Evolutionary conservation across 2,113 vertebrate species (phyloP).

Genomic region (Ochotona princeps): DNA sequence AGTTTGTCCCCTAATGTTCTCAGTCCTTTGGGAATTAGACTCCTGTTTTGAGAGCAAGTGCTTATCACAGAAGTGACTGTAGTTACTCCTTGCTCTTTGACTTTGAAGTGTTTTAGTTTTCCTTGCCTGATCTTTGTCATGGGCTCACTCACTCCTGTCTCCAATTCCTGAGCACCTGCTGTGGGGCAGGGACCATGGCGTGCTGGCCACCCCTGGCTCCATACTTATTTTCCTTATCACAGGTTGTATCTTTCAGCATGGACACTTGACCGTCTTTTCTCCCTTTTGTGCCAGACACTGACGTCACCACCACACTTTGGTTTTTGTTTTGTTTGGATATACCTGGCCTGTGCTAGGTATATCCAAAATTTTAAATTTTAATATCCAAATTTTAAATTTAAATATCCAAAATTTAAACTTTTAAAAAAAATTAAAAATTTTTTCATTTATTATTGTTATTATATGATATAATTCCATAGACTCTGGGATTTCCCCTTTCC

Average conservation of each 20-base stretch:
- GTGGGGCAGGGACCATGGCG: accelerated
- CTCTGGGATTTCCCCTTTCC: no score
- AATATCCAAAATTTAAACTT: no score
- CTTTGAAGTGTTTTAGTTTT: background rate
- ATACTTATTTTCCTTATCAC: background rate
- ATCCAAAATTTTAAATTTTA: no score
- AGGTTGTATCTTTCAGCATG: background rate
- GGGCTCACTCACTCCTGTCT: background rate
- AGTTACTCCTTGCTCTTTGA: background rate
- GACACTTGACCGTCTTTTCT: background rate
- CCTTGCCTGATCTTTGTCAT: background rate
- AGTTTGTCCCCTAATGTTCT: background rate
- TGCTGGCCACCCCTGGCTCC: background rate
- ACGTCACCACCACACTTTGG: background rate
- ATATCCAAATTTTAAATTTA: no score
- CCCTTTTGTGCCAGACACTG: background rate
- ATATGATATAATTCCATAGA: no score
- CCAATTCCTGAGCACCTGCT: background rate
- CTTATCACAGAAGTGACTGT: background rate
- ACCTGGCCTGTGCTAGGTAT: background rate
- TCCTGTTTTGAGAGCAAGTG: background rate
- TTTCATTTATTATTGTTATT: no score
- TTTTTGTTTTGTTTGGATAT: background rate
- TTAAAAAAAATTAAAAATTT: background rate
- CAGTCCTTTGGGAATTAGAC: background rate